Evolutionary conservation across 1,140 invertebrate genomes (phyloP).

Genomic region (Drosophila sucinea): DNA sequence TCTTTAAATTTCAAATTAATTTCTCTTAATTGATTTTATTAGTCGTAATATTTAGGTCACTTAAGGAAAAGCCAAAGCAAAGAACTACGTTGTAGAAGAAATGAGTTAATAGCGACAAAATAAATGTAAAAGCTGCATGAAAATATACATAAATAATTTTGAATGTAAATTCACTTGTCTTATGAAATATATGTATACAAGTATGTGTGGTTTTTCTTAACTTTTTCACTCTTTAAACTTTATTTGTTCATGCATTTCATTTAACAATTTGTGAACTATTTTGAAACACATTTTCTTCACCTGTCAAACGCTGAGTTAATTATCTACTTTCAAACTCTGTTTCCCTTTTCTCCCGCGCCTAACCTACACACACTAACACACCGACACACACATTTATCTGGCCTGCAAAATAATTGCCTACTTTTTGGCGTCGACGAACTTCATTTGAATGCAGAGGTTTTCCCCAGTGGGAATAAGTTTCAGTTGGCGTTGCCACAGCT

Average conservation of each 20-base stretch:
- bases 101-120: no score
- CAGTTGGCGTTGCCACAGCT: constrained; percentile 28
- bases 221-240: background rate
- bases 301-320: constrained; percentile 46
- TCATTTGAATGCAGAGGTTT: constrained; percentile 55
- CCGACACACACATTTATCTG: constrained; percentile 31
- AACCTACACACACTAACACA: constrained; percentile 10
- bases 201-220: background rate
- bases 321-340: constrained; percentile 42
- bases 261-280: background rate
- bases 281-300: constrained; percentile 1
- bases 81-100: no score
- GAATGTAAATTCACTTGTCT: no score
- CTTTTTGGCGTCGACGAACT: constrained; percentile 62
- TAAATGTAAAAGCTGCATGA: no score
- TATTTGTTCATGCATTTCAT: background rate
- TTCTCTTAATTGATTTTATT: no score
- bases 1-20: no score
- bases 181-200: background rate
- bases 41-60: no score
- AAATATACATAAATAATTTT: no score
- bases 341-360: constrained; percentile 15
- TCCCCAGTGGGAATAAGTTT: constrained; percentile 32
- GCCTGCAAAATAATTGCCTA: constrained; percentile 74
- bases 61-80: no score